Conservation (phyloP, 2,888 invertebrate genomes). For the Nasonovia ribisnigri region DNA sequence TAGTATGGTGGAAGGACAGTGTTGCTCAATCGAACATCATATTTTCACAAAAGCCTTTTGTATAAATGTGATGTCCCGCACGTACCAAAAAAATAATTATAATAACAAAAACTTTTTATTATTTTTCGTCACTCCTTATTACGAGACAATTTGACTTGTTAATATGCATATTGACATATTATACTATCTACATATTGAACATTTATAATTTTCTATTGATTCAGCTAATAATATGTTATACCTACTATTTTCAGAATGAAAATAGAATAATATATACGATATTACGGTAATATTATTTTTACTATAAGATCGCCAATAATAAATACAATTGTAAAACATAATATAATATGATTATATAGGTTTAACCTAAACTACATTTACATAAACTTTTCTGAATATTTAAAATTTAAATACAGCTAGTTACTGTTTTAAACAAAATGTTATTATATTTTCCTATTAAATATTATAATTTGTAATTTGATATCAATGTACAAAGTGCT, state of each 20-base stretch:
- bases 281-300: background rate
- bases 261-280: background rate
- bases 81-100: background rate
- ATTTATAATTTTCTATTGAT: background rate
- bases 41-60: constrained; percentile 49
- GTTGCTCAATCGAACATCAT: constrained; percentile 28
- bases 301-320: background rate
- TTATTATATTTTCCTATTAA: background rate
- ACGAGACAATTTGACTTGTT: background rate
- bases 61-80: background rate
- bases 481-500: background rate
- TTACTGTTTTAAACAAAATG: background rate
- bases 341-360: background rate
- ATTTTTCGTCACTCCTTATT: background rate
- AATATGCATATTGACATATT: background rate
- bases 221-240: background rate
- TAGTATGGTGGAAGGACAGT: background rate
- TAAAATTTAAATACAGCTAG: background rate
- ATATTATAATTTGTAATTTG: background rate
- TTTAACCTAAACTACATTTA: too few relatives aligned
- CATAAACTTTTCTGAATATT: background rate
- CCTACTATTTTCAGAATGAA: background rate
- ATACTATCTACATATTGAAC: background rate
- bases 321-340: background rate
- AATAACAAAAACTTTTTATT: constrained; percentile 9